Conservation (phyloP, 1,140 invertebrate genomes). For the Drosophila nannoptera region DNA sequence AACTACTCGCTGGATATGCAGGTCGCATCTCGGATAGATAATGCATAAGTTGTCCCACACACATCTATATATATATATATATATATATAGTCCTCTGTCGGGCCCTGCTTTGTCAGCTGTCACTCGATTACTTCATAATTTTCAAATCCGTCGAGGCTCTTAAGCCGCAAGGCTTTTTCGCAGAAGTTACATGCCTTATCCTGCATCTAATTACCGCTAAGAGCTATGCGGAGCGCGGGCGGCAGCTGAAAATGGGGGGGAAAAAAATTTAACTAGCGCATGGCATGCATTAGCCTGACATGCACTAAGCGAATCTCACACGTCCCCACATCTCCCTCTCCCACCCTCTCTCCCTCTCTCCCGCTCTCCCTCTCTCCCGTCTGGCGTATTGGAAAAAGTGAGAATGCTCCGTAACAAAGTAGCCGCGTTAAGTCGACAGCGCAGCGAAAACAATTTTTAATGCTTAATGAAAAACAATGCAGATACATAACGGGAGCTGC, state of each 20-base stretch:
- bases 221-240: conserved; percentile 37
- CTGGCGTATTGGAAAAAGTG: conserved; percentile 21
- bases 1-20: conserved; percentile 10
- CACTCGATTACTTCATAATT: conserved; percentile 28
- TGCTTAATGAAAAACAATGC: conserved; percentile 63
- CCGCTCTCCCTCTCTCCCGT: background rate
- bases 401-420: conserved; percentile 44
- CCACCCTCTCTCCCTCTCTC: background rate
- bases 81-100: background rate
- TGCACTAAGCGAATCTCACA: conserved; percentile 28
- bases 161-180: conserved; percentile 24
- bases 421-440: conserved; percentile 57
- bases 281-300: conserved; percentile 42
- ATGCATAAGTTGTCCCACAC: conserved; percentile 4
- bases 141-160: conserved; percentile 22
- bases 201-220: conserved; percentile 58
- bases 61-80: too few relatives aligned
- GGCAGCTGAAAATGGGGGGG: conserved; percentile 1
- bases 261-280: conserved; percentile 33
- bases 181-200: conserved; percentile 52
- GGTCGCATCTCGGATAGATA: background rate
- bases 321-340: background rate
- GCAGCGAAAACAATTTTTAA: conserved; percentile 63
- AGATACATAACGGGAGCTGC: conserved; percentile 23
- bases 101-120: background rate